Conservation (phyloP, 2,888 invertebrate species). For the Sisyra terminalis region DNA sequence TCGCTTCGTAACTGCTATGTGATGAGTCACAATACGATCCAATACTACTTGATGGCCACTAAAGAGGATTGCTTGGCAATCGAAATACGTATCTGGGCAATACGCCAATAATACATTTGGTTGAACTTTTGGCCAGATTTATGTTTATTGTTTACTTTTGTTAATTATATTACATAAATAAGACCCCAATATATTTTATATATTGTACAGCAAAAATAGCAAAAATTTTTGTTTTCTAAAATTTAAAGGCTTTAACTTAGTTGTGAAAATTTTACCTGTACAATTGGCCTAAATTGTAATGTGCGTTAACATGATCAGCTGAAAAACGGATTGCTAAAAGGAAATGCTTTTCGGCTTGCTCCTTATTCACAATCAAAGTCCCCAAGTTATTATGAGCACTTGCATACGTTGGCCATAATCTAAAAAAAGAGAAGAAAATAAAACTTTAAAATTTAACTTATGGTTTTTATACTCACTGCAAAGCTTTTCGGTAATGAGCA, state of each 20-base stretch:
- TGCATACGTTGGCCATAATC: constrained; percentile 70
- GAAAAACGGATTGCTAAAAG: constrained; percentile 54
- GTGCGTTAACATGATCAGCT: constrained; percentile 63
- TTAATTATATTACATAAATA: no score
- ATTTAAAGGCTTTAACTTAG: background rate
- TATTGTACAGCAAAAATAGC: no score
- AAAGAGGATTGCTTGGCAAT: no score
- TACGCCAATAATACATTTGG: no score
- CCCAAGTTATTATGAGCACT: constrained; percentile 81
- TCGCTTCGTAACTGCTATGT: no score
- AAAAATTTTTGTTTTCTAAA: constrained; percentile 1
- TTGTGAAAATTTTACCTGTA: constrained; percentile 43
- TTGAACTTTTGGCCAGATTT: no score
- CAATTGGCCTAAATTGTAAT: constrained; percentile 69
- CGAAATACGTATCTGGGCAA: no score
- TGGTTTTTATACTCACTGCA: constrained; percentile 41
- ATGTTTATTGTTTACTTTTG: no score
- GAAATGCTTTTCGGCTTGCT: constrained; percentile 62
- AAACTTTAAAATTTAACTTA: no score
- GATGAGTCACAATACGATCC: no score
- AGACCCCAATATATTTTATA: no score
- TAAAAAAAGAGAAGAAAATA: constrained; percentile 26
- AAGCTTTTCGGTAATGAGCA: constrained; percentile 60
- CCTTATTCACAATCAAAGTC: constrained; percentile 49
- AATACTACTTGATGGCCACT: no score